Evolutionary conservation across 2,888 invertebrate genomes (phyloP).

Genomic region (Eudemis profundana): DNA sequence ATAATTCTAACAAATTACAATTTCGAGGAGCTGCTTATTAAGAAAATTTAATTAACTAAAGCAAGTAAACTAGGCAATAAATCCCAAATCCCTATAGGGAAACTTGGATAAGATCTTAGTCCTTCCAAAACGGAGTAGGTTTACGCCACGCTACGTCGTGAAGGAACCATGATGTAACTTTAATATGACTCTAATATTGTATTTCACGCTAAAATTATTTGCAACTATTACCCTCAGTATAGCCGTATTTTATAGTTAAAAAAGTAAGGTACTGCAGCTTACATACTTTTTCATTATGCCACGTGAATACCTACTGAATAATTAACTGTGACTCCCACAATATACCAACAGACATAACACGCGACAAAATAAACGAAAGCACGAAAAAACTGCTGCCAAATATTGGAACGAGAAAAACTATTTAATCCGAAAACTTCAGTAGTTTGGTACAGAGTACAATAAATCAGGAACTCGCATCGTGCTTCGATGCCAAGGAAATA

Average conservation of each 20-base stretch:
- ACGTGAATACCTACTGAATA: slow-evolving; percentile 13
- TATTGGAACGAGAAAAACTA: slow-evolving; percentile 77
- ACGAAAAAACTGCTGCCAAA: slow-evolving; percentile 64
- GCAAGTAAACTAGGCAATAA: slow-evolving; percentile 31
- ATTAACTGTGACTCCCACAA: slow-evolving; percentile 30
- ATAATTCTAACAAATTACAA: slow-evolving; percentile 25
- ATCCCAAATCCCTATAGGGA: slow-evolving; percentile 33
- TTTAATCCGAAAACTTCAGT: slow-evolving; percentile 82
- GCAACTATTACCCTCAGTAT: too few species aligned
- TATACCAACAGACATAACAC: slow-evolving; percentile 1
- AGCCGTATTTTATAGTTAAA: too few species aligned
- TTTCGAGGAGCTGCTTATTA: slow-evolving; percentile 24
- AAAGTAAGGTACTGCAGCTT: too few species aligned
- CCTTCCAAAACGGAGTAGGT: slow-evolving; percentile 29
- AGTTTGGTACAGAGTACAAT: slow-evolving; percentile 73
- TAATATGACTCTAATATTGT: too few species aligned
- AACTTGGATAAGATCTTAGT: slow-evolving; percentile 32
- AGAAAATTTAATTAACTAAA: slow-evolving; percentile 35
- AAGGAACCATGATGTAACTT: slow-evolving; percentile 4
- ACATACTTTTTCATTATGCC: not conserved
- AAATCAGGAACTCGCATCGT: slow-evolving; percentile 75
- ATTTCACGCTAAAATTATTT: too few species aligned
- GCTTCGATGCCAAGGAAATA: slow-evolving; percentile 83
- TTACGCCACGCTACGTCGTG: slow-evolving; percentile 15
- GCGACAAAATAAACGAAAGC: slow-evolving; percentile 44